A percentile compares a stretch with the other conserved stretches of the same genome.
These are phyloP conservation scores for Tetheella fluctuosa DNA, from an alignment of 2,888 invertebrate species.

Conservation along the genomic window DNA sequence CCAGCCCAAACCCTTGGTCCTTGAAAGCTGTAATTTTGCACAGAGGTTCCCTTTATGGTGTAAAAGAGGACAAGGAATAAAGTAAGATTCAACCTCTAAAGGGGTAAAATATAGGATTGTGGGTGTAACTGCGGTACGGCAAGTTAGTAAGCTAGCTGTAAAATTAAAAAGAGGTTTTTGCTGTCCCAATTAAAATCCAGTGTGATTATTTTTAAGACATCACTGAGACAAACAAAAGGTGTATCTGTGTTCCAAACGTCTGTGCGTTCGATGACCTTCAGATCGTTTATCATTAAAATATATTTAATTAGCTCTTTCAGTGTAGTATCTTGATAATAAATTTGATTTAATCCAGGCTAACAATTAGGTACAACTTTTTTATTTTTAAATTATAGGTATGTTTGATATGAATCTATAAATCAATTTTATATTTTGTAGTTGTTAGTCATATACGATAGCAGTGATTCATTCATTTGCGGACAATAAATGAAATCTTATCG, in stretches of 20 bases:
- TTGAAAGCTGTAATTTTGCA: no score
- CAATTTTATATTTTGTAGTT: not conserved
- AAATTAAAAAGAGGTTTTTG: no score
- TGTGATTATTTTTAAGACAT: no score
- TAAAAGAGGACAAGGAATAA: no score
- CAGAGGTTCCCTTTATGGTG: no score
- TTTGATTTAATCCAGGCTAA: not conserved
- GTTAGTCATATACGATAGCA: slow-evolving; percentile 2
- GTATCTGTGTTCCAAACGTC: not conserved
- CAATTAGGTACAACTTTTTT: not conserved
- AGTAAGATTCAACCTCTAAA: no score
- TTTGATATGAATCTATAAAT: not conserved
- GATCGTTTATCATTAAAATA: not conserved
- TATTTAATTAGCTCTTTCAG: not conserved
- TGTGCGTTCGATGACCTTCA: not conserved
- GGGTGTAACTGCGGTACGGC: no score
- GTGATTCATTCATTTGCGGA: not conserved
- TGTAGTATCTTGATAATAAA: not conserved
- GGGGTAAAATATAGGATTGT: no score
- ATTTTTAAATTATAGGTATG: not conserved
- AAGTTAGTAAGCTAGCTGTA: no score
- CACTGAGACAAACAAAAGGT: no score
- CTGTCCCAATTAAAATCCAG: no score
- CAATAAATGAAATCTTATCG: not conserved
- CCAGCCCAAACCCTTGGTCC: no score